These are phyloP conservation scores for Struthidea cinerea DNA, from an alignment of 2,113 vertebrate species.

Conservation along the genomic window DNA sequence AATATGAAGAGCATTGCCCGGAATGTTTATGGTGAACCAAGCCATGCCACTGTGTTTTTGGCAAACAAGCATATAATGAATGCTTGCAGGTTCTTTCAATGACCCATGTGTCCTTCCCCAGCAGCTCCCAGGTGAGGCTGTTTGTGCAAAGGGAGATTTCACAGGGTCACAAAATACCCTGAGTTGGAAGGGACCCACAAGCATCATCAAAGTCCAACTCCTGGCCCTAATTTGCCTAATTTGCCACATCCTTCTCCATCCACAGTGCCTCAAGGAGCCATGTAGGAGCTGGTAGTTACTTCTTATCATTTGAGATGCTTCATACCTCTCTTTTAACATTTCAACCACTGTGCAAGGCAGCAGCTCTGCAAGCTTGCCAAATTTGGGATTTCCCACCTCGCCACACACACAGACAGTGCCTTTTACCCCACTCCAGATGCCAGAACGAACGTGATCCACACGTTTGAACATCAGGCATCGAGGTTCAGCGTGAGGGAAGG, in stretches of 20 bases:
- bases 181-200: background rate
- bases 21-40: background rate
- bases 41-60: background rate
- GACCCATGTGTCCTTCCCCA: background rate
- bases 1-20: background rate
- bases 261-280: background rate
- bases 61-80: background rate
- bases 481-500: background rate
- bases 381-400: background rate
- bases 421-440: background rate
- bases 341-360: background rate
- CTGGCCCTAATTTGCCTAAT: background rate
- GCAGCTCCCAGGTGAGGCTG: background rate
- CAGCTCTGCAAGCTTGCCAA: background rate
- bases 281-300: background rate
- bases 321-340: background rate
- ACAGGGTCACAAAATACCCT: background rate
- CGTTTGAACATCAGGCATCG: background rate
- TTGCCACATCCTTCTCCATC: background rate
- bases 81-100: background rate
- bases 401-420: background rate
- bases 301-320: background rate
- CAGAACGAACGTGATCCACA: fast-evolving
- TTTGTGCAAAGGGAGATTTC: background rate
- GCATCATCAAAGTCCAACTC: background rate